Percentiles rank a stretch among this genome's conserved stretches.
These are phyloP conservation scores for Vanessa cardui DNA, from an alignment of 2,888 invertebrate genomes.

Conservation along the genomic window DNA sequence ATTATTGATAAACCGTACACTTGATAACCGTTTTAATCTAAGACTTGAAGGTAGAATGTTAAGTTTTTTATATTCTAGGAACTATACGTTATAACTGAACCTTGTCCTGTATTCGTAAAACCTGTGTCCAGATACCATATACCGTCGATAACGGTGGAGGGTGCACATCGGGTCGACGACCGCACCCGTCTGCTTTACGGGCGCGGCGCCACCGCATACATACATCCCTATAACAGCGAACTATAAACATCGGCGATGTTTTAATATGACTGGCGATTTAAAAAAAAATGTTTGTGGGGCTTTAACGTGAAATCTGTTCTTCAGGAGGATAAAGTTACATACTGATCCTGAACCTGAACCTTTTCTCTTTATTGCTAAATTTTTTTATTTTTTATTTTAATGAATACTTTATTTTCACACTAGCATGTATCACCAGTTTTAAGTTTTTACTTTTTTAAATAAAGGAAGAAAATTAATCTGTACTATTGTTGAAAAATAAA, in stretches of 20 bases:
- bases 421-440: no score
- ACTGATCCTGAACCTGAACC: no score
- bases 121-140: conserved; percentile 71
- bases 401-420: no score
- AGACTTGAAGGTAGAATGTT: conserved; percentile 3
- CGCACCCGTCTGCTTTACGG: conserved; percentile 59
- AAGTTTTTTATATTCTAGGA: conserved; percentile 5
- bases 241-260: conserved; percentile 8
- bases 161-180: conserved; percentile 68
- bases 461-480: no score
- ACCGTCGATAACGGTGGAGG: conserved; percentile 76
- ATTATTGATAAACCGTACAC: background rate
- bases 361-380: no score
- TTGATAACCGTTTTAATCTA: background rate
- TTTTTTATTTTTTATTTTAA: no score
- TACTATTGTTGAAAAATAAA: no score
- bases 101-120: conserved; percentile 44
- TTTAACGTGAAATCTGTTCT: no score
- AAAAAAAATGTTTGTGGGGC: background rate
- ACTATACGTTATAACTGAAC: conserved; percentile 36
- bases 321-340: no score
- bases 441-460: no score
- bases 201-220: conserved; percentile 45
- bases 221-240: conserved; percentile 27
- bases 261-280: background rate